Conservation (phyloP, 2,113 vertebrate genomes). For the Willisornis vidua region DNA sequence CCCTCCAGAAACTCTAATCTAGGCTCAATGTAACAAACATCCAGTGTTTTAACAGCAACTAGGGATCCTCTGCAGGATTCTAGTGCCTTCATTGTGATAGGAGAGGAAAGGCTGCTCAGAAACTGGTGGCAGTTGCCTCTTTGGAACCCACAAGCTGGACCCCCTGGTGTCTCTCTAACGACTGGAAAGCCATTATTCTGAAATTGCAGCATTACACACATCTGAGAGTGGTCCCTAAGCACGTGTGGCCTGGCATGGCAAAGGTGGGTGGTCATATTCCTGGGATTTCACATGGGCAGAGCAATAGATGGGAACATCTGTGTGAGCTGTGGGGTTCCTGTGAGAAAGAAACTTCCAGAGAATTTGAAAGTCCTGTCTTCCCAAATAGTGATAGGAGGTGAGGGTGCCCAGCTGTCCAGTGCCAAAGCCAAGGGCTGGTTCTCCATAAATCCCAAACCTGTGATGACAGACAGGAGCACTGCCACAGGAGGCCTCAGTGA, state of each 20-base stretch:
- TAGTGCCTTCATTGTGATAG: neutral
- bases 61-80: neutral
- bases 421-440: neutral
- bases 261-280: neutral
- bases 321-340: neutral
- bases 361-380: neutral
- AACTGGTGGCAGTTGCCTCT: neutral
- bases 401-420: neutral
- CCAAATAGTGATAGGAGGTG: neutral
- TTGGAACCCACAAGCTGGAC: neutral
- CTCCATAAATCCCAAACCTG: neutral
- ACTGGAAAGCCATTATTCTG: neutral
- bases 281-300: rapidly evolving
- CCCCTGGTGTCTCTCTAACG: neutral
- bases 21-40: neutral
- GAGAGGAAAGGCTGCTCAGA: neutral
- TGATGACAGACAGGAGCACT: neutral
- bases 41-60: neutral
- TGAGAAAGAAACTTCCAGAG: neutral
- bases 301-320: neutral
- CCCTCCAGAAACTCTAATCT: neutral
- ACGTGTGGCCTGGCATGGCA: neutral
- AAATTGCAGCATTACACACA: neutral
- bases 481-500: neutral
- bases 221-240: neutral